Evolutionary conservation across 2,797 vertebrate species (phyloP).

Genomic region (Malurus splendens): DNA sequence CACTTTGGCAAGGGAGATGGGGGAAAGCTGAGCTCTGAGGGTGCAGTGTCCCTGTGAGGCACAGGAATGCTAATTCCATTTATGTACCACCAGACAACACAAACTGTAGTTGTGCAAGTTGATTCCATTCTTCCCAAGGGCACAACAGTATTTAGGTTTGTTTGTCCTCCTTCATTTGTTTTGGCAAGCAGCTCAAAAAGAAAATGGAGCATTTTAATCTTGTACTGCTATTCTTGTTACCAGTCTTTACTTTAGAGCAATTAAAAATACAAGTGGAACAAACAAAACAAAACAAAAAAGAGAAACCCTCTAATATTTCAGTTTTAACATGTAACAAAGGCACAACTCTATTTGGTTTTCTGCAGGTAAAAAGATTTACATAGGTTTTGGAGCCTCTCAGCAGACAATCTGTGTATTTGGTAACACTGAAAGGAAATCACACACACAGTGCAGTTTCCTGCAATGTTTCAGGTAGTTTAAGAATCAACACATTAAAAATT

Average conservation of each 20-base stretch:
- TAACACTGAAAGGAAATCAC: neutral
- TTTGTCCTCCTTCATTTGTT: constrained; percentile 25
- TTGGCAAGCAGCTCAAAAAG: constrained; percentile 1
- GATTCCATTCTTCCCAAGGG: neutral
- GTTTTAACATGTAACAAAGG: neutral
- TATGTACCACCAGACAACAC: neutral
- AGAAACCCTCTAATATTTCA: neutral
- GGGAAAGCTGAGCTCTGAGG: neutral
- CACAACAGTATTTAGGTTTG: neutral
- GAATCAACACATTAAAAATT: neutral
- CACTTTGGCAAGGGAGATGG: neutral
- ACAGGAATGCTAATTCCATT: neutral
- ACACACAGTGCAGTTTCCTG: neutral
- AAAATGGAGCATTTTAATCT: neutral
- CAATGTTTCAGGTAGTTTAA: neutral
- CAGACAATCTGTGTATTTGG: neutral
- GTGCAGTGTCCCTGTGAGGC: neutral
- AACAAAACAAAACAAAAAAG: neutral
- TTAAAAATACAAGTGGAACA: neutral
- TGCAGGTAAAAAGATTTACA: neutral
- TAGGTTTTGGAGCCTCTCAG: neutral
- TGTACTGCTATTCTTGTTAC: neutral
- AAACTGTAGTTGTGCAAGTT: neutral
- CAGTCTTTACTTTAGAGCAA: neutral
- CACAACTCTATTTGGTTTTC: neutral